phyloP scores from a whole-genome alignment of 2,113 vertebrate genomes.

The Tupaia tana region DNA sequence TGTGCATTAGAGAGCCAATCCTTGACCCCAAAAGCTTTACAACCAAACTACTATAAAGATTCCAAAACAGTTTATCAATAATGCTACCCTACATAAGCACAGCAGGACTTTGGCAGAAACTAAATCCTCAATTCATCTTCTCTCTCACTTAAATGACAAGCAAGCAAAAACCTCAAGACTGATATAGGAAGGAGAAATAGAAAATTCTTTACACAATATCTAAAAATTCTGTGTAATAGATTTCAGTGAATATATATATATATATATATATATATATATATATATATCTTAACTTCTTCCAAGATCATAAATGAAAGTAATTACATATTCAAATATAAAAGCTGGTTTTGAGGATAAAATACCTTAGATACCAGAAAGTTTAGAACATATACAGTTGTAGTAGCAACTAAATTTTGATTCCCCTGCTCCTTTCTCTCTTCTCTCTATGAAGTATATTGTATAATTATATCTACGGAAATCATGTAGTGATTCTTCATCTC shows the following conservation, averaged over 20 bases:
- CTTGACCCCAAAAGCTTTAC: neutral
- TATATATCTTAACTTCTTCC: constrained; percentile 49
- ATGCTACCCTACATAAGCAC: neutral
- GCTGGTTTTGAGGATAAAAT: constrained; percentile 62
- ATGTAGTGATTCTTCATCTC: neutral
- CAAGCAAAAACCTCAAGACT: constrained; percentile 33
- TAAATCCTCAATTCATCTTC: neutral
- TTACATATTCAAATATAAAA: constrained; percentile 69
- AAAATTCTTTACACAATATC: constrained; percentile 10
- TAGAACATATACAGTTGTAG: constrained; percentile 44
- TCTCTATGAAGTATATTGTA: neutral
- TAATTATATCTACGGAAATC: neutral
- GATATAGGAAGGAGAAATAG: constrained; percentile 3
- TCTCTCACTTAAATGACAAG: neutral
- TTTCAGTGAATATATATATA: constrained; percentile 59
- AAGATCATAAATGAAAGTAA: constrained; percentile 56
- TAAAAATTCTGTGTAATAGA: constrained; percentile 65
- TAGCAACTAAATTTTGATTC: constrained; percentile 48
- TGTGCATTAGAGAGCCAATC: neutral
- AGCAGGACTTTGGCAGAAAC: neutral
- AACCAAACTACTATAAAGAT: neutral
- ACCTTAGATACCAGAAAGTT: constrained; percentile 47
- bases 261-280: constrained; percentile 62
- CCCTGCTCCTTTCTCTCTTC: neutral
- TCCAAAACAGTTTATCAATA: neutral